A percentile compares a stretch with the other conserved stretches of the same genome.
Conservation (phyloP, 2,888 invertebrate species). For the Amphipoea lucens region DNA sequence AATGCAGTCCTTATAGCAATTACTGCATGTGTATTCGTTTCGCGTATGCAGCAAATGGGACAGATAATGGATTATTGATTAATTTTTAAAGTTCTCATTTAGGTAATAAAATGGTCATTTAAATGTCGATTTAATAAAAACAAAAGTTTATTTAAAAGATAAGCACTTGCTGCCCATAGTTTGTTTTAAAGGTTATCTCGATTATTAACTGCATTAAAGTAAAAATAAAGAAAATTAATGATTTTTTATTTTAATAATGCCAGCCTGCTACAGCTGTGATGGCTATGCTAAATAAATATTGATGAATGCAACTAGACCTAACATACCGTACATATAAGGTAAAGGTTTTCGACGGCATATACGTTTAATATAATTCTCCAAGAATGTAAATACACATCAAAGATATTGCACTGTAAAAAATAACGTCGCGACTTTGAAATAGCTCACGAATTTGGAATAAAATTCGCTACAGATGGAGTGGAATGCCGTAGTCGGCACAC, state of each 20-base stretch:
- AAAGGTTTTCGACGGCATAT: slow-evolving; percentile 11
- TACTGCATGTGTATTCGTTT: slow-evolving; percentile 13
- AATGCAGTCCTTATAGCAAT: slow-evolving; percentile 33
- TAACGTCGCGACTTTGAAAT: slow-evolving; percentile 67
- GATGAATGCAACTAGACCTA: slow-evolving; percentile 3
- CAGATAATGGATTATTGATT: slow-evolving; percentile 12
- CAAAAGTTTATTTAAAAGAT: slow-evolving; percentile 9
- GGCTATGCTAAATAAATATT: background rate
- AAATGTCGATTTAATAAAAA: background rate
- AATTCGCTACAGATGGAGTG: slow-evolving; percentile 70
- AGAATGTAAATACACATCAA: slow-evolving; percentile 49
- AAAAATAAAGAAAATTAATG: background rate
- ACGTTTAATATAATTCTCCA: slow-evolving; percentile 24
- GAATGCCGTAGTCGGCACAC: slow-evolving; percentile 68
- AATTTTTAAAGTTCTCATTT: slow-evolving; percentile 12
- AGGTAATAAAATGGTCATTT: background rate
- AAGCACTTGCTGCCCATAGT: slow-evolving; percentile 11
- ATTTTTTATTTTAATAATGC: background rate
- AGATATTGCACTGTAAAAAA: slow-evolving; percentile 55
- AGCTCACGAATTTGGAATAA: slow-evolving; percentile 77
- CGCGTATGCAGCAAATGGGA: slow-evolving; percentile 3
- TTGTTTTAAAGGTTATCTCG: slow-evolving; percentile 24
- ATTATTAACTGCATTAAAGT: background rate
- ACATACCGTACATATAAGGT: slow-evolving; percentile 19
- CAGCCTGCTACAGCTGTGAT: background rate